Conservation (phyloP, 2,888 invertebrate genomes). For the Callinectes sapidus region DNA sequence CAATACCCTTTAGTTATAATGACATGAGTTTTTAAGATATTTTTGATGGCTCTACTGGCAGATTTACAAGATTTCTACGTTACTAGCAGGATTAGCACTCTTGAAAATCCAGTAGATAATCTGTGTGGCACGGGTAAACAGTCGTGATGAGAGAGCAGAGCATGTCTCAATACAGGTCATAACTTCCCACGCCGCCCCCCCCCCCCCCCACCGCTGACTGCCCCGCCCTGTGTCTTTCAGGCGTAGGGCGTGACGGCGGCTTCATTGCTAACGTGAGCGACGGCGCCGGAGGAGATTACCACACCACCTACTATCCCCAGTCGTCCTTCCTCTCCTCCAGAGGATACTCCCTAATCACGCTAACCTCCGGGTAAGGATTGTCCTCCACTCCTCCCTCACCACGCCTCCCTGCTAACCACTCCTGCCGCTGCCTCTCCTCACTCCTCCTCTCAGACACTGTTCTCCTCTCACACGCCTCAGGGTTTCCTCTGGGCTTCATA, state of each 20-base stretch:
- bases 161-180: neutral
- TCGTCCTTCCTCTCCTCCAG: constrained; percentile 73
- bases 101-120: too few relatives aligned
- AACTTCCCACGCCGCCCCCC: neutral
- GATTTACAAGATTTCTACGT: too few relatives aligned
- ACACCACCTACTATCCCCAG: constrained; percentile 74
- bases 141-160: too few relatives aligned
- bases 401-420: neutral
- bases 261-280: constrained; percentile 51
- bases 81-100: too few relatives aligned
- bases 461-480: neutral
- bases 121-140: too few relatives aligned
- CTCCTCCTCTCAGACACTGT: neutral
- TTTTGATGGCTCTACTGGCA: too few relatives aligned
- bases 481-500: neutral
- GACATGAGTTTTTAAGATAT: too few relatives aligned
- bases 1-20: too few relatives aligned
- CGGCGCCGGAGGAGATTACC: constrained; percentile 73
- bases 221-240: constrained; percentile 13
- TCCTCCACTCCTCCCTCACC: neutral
- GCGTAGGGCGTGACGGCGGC: constrained; percentile 52
- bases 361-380: constrained; percentile 57
- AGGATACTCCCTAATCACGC: constrained; percentile 69
- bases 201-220: neutral
- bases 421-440: neutral